Base-by-base conservation (phyloP, 2,113 vertebrate genomes). In the Ciconia stormi region DNA sequence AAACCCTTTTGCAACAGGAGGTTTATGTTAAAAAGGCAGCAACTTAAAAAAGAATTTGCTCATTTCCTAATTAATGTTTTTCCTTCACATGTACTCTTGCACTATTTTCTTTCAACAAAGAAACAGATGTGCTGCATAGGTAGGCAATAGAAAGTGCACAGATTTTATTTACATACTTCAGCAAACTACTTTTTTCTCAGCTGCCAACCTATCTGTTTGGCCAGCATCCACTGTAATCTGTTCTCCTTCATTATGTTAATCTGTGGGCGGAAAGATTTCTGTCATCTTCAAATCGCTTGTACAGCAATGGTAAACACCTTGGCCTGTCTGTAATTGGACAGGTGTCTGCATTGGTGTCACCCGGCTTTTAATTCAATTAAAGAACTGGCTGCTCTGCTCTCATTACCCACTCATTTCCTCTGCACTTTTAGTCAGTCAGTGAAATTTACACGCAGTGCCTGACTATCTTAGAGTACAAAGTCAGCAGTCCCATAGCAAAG, bases 291-390 rank as follows among this genome's bases (percentile, higher is more conserved):
- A 97, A 98, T 97, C 96, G 97, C 98, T 98, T 97, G 97, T 97
- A 98, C 98, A 97, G 98, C 97, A 97, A 98, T 91, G 98, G 98
- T 99, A 99, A 99, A 99, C 98, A 99, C 98, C 98, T 98, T 98
- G 98, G 98, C 98, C 98, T 98, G 97, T 97, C 98, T 98, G 97
- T 99, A 99, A 99, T 98, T 98, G 98, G 98, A 98, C 99, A 99
- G 99, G 98, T 99, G 98, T 99, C 98, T 98, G 97, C 98, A 94
- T 94, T 97, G 97, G 97, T 98, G 98, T 98, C 98, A 98, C 98
- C 98, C 97, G 18, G 98, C 98, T 99, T 99, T 99, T 99, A 99
- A 99, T 99, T 99, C 99, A 99, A 99, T 99, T 99, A 99, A 98
- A 98, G 98, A 98, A 98, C 98, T 98, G 98, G 98, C 99, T 98